Conservation (phyloP, 2,888 invertebrate genomes). For the Microctonus hyperodae region DNA sequence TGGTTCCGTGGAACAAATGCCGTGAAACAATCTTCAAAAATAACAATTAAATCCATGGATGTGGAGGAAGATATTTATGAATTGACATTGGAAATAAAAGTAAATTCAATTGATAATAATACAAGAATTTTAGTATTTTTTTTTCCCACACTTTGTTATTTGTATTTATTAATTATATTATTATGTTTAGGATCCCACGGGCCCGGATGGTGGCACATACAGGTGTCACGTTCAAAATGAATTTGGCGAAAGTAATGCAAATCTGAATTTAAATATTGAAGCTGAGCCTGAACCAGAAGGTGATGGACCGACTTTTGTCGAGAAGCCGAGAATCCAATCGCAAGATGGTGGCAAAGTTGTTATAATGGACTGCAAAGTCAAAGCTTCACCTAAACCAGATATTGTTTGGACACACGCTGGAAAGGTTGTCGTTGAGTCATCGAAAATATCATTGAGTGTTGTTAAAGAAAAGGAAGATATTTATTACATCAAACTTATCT, state of each 20-base stretch:
- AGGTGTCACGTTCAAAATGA: slow-evolving; percentile 95
- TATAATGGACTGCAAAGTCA: slow-evolving; percentile 86
- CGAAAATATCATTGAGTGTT: slow-evolving; percentile 80
- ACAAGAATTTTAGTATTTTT: too few species aligned
- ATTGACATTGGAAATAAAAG: slow-evolving; percentile 76
- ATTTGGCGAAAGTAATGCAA: slow-evolving; percentile 96
- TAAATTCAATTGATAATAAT: slow-evolving; percentile 11
- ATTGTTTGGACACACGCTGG: slow-evolving; percentile 86
- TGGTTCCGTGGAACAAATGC: slow-evolving; percentile 93
- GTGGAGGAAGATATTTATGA: slow-evolving; percentile 88
- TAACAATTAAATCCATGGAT: slow-evolving; percentile 78
- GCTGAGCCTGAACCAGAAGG: slow-evolving; percentile 94
- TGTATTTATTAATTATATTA: slow-evolving; percentile 15
- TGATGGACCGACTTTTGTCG: slow-evolving; percentile 92
- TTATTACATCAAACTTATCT: slow-evolving; percentile 86
- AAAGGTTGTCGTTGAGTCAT: slow-evolving; percentile 79
- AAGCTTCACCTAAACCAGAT: slow-evolving; percentile 81
- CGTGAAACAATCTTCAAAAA: slow-evolving; percentile 85
- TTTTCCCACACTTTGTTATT: too few species aligned
- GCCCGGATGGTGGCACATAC: slow-evolving; percentile 85
- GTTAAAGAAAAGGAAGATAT: slow-evolving; percentile 77
- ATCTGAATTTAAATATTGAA: slow-evolving; percentile 95
- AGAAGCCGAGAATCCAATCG: slow-evolving; percentile 87
- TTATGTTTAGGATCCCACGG: slow-evolving; percentile 75
- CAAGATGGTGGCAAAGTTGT: slow-evolving; percentile 84